Evolutionary conservation across 2,113 vertebrate genomes (phyloP), one percentile per base, ranked within the genome.

Genomic region (Saguinus imperator): DNA sequence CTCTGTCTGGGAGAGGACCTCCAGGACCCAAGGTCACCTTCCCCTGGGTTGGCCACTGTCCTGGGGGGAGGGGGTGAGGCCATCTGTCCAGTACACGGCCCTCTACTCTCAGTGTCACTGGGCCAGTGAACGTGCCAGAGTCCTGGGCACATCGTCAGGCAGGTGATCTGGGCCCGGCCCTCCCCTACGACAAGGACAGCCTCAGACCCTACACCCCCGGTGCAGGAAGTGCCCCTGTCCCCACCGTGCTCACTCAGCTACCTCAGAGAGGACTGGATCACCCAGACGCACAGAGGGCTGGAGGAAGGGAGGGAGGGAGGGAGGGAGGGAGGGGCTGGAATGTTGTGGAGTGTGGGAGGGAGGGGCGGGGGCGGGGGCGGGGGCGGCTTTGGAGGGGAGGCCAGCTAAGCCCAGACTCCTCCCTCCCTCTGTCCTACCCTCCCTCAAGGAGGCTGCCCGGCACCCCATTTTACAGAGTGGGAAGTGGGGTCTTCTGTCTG

Each of bases 391-490:
- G 45, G 35, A 40, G 66, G n/a, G n/a, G 75, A 37, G 18, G 8
- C 17, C 3, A 0, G 48, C 7, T 48, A 55, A 5, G 48, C 13
- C 4, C 37, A 2, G 37, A 35, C 10, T 0, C 6, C 3, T 43
- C 55, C 6, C 8, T 20, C 37, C 4, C 1, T 52, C 18, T 8
- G 50, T 48, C 48, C 64, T 1, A 11, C 10, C 52, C 58, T 11
- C 3, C 14, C 14, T 35, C 1, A 0, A 35, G 8, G 58, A 48
- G 35, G 25, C 57, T 1, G 1, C 64, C 35, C 1, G 1, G n/a
- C 3, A 0, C 79, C 83, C 87, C 79, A 17, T 8, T 43, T 43
- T 5, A 25, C 52, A 52, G 66, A 3, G 9, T 6, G 27, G 80
- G 9, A 37, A 4, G 50, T 6, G 3, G 0, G 35, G 70, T 32